Evolutionary conservation across 1,140 invertebrate species (phyloP).

Genomic region (Drosophila watanabei): DNA sequence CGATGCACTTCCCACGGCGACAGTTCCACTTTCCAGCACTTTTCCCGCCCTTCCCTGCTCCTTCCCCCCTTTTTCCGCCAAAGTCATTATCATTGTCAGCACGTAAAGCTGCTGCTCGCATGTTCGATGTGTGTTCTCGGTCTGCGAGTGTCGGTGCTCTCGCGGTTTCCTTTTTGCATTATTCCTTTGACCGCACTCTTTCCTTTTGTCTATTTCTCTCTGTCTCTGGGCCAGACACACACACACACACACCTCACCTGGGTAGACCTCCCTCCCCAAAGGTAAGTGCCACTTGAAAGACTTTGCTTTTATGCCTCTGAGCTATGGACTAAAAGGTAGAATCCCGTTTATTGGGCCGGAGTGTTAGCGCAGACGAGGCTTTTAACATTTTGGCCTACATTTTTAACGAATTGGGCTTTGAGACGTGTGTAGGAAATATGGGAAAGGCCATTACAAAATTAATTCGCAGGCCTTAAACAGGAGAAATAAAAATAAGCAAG

Average conservation of each 20-base stretch:
- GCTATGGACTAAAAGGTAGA: slow-evolving; percentile 23
- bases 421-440: slow-evolving; percentile 11
- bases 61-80: slow-evolving; percentile 1
- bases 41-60: not conserved
- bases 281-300: slow-evolving; percentile 41
- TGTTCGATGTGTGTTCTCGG: slow-evolving; percentile 47
- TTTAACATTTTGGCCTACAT: slow-evolving; percentile 32
- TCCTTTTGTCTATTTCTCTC: slow-evolving; percentile 9
- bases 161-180: slow-evolving; percentile 65
- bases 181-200: slow-evolving; percentile 52
- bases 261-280: not conserved
- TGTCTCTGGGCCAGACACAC: not conserved
- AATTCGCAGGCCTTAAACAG: slow-evolving; percentile 2
- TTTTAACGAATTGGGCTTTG: slow-evolving; percentile 21
- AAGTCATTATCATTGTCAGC: slow-evolving; percentile 80
- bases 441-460: slow-evolving; percentile 24
- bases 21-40: slow-evolving; percentile 22
- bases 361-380: slow-evolving; percentile 14
- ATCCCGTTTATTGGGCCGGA: slow-evolving; percentile 27
- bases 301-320: slow-evolving; percentile 31
- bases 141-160: slow-evolving; percentile 9
- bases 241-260: slow-evolving; percentile 9
- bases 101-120: slow-evolving; percentile 64
- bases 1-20: slow-evolving; percentile 67
- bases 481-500: not conserved